Base-by-base conservation (phyloP, 2,888 invertebrate genomes). In the Candidula unifasciata region DNA sequence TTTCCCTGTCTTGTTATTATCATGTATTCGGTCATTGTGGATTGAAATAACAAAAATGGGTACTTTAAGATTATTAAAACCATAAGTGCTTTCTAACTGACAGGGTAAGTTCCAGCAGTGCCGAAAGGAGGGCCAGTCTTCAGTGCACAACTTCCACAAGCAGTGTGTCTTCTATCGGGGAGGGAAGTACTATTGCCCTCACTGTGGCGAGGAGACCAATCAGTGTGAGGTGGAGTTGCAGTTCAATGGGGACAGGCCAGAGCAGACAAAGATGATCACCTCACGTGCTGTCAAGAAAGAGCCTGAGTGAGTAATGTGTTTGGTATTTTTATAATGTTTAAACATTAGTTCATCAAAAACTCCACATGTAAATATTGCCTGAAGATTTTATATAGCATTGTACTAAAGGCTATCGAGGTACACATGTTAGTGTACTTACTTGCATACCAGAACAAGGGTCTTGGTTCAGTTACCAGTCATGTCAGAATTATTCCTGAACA, bases 21-120 rank as follows among this genome's bases (percentile, higher is more conserved):
- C n/a, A n/a, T n/a, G n/a, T n/a, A n/a, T n/a, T n/a, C n/a, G n/a
- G n/a, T n/a, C n/a, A n/a, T n/a, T n/a, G n/a, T n/a, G n/a, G n/a
- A n/a, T n/a, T n/a, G n/a, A n/a, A n/a, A n/a, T n/a, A n/a, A n/a
- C n/a, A n/a, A n/a, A n/a, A n/a, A n/a, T n/a, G n/a, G n/a, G n/a
- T n/a, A n/a, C n/a, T n/a, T n/a, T n/a, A n/a, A n/a, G n/a, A n/a
- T n/a, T n/a, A n/a, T n/a, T n/a, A n/a, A n/a, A n/a, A n/a, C n/a
- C n/a, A n/a, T n/a, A n/a, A 10, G 44, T 44, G 44, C 18, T 54
- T n/a, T 79, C 44, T 37, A 2, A 13, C 35, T 35, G 5, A 64
- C 93, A 97, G 96, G 98, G 98, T 5, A 95, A 95, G 88, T 98
- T 97, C 94, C 95, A 96, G 90, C 96, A 97, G 89, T 98, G 98